Percentiles rank a stretch among this genome's conserved stretches.
Conservation (phyloP, 2,888 invertebrate genomes). For the Electrophaes corylata region DNA sequence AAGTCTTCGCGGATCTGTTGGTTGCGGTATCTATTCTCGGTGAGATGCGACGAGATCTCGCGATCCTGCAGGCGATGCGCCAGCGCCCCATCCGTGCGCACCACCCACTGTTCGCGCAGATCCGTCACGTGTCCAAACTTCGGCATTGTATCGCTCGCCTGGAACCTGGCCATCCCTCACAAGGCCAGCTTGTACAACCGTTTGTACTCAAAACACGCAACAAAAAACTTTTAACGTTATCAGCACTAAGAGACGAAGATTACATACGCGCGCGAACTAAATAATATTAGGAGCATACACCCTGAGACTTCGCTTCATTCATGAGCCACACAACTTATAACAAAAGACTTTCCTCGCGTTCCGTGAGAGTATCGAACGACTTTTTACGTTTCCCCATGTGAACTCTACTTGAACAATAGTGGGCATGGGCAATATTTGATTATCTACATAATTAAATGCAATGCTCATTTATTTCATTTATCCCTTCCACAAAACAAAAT, state of each 20-base stretch:
- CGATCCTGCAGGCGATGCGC: slow-evolving; percentile 79
- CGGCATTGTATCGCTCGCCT: slow-evolving; percentile 76
- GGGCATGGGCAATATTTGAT: slow-evolving; percentile 58
- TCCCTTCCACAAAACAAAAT: slow-evolving; percentile 49
- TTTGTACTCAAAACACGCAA: slow-evolving; percentile 35
- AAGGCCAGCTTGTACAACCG: slow-evolving; percentile 41
- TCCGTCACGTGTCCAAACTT: slow-evolving; percentile 79
- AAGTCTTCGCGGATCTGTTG: slow-evolving; percentile 81
- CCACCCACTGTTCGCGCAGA: slow-evolving; percentile 78
- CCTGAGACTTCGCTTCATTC: slow-evolving; percentile 41
- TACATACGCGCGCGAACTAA: neutral
- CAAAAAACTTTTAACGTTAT: slow-evolving; percentile 48
- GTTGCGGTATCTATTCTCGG: slow-evolving; percentile 76
- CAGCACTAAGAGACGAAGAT: slow-evolving; percentile 48
- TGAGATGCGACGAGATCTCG: slow-evolving; percentile 77
- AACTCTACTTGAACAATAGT: slow-evolving; percentile 68
- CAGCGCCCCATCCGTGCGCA: slow-evolving; percentile 75
- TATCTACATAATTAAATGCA: slow-evolving; percentile 71
- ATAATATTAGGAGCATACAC: slow-evolving; percentile 13
- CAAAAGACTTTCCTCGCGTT: slow-evolving; percentile 72
- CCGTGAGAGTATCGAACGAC: slow-evolving; percentile 66
- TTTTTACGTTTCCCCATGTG: slow-evolving; percentile 70
- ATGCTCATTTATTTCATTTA: slow-evolving; percentile 54
- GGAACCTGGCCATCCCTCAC: slow-evolving; percentile 68
- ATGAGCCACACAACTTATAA: slow-evolving; percentile 31